Percentiles rank a stretch among this genome's conserved stretches.
These are phyloP conservation scores for Megaptera novaeangliae DNA, from an alignment of 2,113 vertebrate genomes.

Conservation along the genomic window DNA sequence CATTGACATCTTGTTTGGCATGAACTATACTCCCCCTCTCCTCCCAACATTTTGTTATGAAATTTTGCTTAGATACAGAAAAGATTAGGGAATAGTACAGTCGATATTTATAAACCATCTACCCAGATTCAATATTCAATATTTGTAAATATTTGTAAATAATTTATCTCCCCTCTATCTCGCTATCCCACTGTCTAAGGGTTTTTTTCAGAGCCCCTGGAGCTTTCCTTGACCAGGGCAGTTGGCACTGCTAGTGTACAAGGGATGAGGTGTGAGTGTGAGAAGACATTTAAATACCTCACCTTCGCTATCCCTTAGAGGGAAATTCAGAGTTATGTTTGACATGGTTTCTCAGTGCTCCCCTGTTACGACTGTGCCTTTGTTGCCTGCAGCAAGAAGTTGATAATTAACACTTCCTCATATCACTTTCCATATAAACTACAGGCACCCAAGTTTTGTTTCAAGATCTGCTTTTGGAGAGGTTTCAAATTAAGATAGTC, in stretches of 20 bases:
- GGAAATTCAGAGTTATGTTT: neutral
- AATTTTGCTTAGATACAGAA: neutral
- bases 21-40: neutral
- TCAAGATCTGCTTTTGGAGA: neutral
- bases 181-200: neutral
- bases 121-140: neutral
- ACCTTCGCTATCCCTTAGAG: neutral
- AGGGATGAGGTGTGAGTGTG: accelerated
- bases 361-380: neutral
- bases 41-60: neutral
- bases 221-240: neutral
- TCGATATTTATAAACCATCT: neutral
- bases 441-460: neutral
- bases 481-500: neutral
- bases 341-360: neutral
- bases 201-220: neutral
- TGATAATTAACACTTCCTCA: neutral
- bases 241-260: neutral
- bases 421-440: neutral
- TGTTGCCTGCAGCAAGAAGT: neutral
- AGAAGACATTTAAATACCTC: neutral
- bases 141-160: neutral
- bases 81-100: neutral
- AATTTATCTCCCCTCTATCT: neutral
- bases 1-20: neutral